phyloP scores from a whole-genome alignment of 2,888 invertebrate genomes.

The Uloborus plumipes region DNA sequence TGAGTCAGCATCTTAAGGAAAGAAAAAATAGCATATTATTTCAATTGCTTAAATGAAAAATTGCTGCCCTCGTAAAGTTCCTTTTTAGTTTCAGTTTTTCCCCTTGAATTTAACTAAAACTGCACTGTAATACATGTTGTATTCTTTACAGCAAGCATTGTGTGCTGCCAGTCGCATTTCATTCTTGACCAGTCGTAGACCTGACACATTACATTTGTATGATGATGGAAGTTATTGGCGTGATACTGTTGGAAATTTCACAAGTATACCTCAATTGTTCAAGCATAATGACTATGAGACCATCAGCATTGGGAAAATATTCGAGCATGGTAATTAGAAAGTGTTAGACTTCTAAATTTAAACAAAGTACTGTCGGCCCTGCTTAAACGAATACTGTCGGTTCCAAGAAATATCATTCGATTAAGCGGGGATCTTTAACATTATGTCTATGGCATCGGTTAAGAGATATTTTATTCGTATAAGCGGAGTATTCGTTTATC shows the following conservation, averaged over 20 bases:
- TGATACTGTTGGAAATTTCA: conserved; percentile 81
- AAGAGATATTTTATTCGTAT: too few species aligned
- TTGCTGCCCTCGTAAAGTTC: neutral
- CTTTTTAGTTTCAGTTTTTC: neutral
- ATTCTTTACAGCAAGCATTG: conserved; percentile 81
- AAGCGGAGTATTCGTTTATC: too few species aligned
- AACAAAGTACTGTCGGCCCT: too few species aligned
- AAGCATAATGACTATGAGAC: conserved; percentile 85
- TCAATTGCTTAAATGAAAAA: neutral
- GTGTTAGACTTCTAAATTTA: too few species aligned
- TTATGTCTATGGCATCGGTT: too few species aligned
- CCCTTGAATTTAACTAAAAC: too few species aligned
- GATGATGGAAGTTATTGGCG: conserved; percentile 87
- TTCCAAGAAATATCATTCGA: too few species aligned
- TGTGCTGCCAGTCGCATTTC: conserved; percentile 93
- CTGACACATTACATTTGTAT: conserved; percentile 84
- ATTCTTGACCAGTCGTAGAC: conserved; percentile 85
- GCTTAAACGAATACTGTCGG: too few species aligned
- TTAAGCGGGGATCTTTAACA: too few species aligned
- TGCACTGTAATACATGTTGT: neutral
- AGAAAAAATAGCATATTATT: too few species aligned
- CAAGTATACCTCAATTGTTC: conserved; percentile 87
- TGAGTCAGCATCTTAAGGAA: too few species aligned
- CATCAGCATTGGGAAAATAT: conserved; percentile 85
- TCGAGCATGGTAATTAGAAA: conserved; percentile 79